Base-by-base conservation (phyloP, 2,888 invertebrate species). In the Lordiphosa fenestrarum region DNA sequence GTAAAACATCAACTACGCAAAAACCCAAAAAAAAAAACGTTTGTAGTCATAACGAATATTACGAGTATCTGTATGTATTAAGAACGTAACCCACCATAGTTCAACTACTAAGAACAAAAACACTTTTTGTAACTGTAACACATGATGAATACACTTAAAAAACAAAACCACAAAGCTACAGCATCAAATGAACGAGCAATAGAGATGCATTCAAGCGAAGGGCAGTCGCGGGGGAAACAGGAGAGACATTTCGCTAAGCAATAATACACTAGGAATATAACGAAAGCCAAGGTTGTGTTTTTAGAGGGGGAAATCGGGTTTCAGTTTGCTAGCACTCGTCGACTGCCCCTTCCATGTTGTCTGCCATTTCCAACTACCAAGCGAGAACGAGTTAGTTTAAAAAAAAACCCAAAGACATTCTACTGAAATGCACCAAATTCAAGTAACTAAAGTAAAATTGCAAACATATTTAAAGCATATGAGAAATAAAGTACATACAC, bases 51-150 rank as follows among this genome's bases (percentile, higher is more conserved):
- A 47, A 56, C 12, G 37, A 61, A 58, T 51, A 37, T 6, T 47
- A 47, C 40, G 41, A 62, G 4, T 53, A 23, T 36, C 25, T 73
- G 67, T 78, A 78, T 73, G 66, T 63, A 67, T 69, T 78, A 78
- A 81, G 72, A 80, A 83, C 67, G 77, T 74, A 83, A 83, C 80
- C 80, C 80, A 81, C 80, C 80, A 81, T 82, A 80, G 80, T 81
- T 83, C 80, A 76, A 74, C 64, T 70, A 76, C 73, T 76, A 71
- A 60, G 82, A 78, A 83, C 76, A 76, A 80, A 78, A 73, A 54
- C 53, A 42, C n/a, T 50, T 78, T 78, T 78, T 78, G 66, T 81
- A 81, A 72, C 65, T 81, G 72, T 75, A 65, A 30, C 9, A 30
- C 71, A 69, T 60, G 60, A 62, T 62, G 58, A 65, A 47, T 48